A percentile compares a stretch with the other conserved stretches of the same genome.
Evolutionary conservation across 2,888 invertebrate species (phyloP).

Genomic region (Idaea straminata): DNA sequence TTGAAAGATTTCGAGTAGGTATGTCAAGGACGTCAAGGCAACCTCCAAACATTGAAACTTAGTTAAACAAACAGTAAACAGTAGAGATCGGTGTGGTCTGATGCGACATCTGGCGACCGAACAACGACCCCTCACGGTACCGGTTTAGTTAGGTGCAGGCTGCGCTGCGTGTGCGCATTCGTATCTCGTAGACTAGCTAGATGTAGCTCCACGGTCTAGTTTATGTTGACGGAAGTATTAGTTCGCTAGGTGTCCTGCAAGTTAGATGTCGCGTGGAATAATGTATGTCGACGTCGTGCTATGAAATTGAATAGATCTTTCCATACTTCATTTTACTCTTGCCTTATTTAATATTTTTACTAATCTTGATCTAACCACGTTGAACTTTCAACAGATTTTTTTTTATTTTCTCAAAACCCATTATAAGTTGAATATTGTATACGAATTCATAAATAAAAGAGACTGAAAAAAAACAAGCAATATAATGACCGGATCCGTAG

Average conservation of each 20-base stretch:
- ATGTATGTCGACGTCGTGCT: background rate
- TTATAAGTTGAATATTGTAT: background rate
- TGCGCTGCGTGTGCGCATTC: constrained; percentile 24
- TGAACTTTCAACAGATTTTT: background rate
- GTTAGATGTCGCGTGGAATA: background rate
- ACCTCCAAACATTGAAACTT: constrained; percentile 1
- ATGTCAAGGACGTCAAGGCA: constrained; percentile 25
- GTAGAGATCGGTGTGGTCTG: constrained; percentile 18
- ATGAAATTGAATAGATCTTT: background rate
- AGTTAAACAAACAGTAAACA: constrained; percentile 5
- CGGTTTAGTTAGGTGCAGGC: constrained; percentile 30
- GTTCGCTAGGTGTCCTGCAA: background rate
- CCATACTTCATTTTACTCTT: background rate
- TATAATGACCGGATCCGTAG: constrained; percentile 27
- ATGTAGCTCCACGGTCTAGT: constrained; percentile 20
- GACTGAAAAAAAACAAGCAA: constrained; percentile 18
- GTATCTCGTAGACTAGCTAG: constrained; percentile 21
- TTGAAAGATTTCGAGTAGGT: constrained; percentile 22
- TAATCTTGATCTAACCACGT: too few relatives aligned
- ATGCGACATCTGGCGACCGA: constrained; percentile 31
- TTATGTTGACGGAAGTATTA: constrained; percentile 27
- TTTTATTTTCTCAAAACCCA: background rate
- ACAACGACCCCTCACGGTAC: constrained; percentile 31
- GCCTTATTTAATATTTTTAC: too few relatives aligned
- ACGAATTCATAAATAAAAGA: constrained; percentile 6